Evolutionary conservation across 2,888 invertebrate species (phyloP), one percentile per base, ranked within the genome.

Genomic region (Nemotelus nigrinus): DNA sequence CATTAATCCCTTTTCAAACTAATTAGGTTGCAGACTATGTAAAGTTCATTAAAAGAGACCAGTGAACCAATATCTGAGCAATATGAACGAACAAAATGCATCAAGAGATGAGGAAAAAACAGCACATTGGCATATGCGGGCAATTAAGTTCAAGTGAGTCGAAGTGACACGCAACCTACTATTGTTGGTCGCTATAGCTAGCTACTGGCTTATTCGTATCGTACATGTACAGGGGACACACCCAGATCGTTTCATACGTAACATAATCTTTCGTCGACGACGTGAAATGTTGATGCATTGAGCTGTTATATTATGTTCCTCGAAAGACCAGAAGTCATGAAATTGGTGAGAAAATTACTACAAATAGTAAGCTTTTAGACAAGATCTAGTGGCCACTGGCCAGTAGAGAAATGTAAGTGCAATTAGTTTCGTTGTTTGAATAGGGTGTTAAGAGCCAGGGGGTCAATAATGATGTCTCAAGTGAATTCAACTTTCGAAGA

Each of bases 61-160:
- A 8, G 71, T 72, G 44, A 72, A 53, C 57, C 58, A 58, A 72
- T 72, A 72, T 58, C 47, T 39, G 67, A n/a, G 58, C 44, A 72
- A 72, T 72, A 58, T 47, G 58, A 70, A 44, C 70, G 70, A 44
- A 45, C 72, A 67, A 25, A 25, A 67, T 43, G 25, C 48, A 53
- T 53, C 6, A 25, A 25, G 7, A 10, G 44, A 65, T 47, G 43
- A 45, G 45, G 45, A 47, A 65, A 65, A 8, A n/a, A 65, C 41
- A 53, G 7, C 58, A 58, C 25, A 72, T 45, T 72, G 72, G 72
- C 72, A 58, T 72, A 72, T 72, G 72, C 72, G 72, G 72, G 72
- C 58, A 72, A 72, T 72, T 72, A 72, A 72, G 48, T 72, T 72
- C 72, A 57, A 72, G 72, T 72, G 25, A 58, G 58, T 72, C 39